Evolutionary conservation across 2,113 vertebrate species (phyloP).

Genomic region (Setophaga coronata): DNA sequence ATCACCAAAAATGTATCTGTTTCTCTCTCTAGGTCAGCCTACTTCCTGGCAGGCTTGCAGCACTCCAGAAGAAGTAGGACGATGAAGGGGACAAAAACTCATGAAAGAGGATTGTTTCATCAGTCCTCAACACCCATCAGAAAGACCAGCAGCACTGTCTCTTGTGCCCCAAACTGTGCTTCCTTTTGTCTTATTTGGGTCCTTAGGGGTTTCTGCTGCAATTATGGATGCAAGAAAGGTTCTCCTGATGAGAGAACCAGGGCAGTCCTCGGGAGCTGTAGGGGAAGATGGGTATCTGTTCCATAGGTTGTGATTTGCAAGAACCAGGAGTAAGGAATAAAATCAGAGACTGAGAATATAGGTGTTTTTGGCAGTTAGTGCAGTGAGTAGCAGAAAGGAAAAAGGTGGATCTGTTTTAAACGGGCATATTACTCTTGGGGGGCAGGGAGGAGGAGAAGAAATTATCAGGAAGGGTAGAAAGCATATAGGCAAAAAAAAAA

Average conservation of each 20-base stretch:
- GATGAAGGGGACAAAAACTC: not conserved
- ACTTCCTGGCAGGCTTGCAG: not conserved
- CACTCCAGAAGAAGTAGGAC: not conserved
- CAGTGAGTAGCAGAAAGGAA: not conserved
- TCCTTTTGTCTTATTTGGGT: not conserved
- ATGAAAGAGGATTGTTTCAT: not conserved
- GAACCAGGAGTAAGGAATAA: not conserved
- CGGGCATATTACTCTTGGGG: not conserved
- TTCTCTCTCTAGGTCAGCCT: conserved; percentile 25
- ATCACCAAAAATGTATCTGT: conserved; percentile 4
- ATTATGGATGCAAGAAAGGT: not conserved
- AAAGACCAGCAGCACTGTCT: not conserved
- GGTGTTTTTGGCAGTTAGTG: not conserved
- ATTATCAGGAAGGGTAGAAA: not conserved
- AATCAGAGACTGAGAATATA: not conserved
- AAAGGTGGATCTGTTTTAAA: not conserved
- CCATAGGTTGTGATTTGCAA: not conserved
- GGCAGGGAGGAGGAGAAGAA: not conserved
- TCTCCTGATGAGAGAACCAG: not conserved
- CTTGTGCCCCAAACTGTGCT: not conserved
- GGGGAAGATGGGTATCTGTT: accelerated
- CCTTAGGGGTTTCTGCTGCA: not conserved
- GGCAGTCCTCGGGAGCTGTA: not conserved
- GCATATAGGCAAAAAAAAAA: not conserved
- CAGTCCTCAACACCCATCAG: not conserved